These are phyloP conservation scores for Tiliacea aurago DNA, from an alignment of 2,888 invertebrate species.

Conservation along the genomic window DNA sequence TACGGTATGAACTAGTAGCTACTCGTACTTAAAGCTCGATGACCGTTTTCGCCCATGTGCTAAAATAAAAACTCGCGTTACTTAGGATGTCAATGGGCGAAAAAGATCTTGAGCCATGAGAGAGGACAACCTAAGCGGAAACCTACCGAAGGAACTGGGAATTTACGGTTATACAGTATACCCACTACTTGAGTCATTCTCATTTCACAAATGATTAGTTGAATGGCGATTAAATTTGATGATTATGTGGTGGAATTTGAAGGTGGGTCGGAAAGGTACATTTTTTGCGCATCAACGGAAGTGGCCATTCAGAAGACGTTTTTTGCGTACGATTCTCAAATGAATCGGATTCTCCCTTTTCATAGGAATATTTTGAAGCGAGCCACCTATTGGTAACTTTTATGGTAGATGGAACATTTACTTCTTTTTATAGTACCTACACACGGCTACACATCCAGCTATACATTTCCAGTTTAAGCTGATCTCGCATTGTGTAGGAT, in stretches of 20 bases:
- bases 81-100: background rate
- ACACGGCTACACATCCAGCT: no score
- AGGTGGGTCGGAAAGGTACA: conserved; percentile 36
- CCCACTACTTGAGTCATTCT: conserved; percentile 17
- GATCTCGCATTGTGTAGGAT: no score
- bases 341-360: conserved; percentile 25
- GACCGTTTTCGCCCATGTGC: background rate
- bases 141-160: conserved; percentile 35
- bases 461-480: no score
- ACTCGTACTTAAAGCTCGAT: no score
- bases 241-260: conserved; percentile 18
- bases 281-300: conserved; percentile 47
- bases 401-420: background rate
- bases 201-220: conserved; percentile 29
- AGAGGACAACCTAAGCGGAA: conserved; percentile 62
- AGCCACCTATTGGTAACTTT: background rate
- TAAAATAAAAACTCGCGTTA: background rate
- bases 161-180: conserved; percentile 7
- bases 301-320: conserved; percentile 44
- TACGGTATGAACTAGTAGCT: background rate
- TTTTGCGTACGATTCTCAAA: conserved; percentile 33
- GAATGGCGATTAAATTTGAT: conserved; percentile 17
- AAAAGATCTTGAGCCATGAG: conserved; percentile 50
- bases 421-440: background rate
- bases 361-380: conserved; percentile 24